phyloP scores from a whole-genome alignment of 1,140 invertebrate genomes.

The Drosophila paulistorum region DNA sequence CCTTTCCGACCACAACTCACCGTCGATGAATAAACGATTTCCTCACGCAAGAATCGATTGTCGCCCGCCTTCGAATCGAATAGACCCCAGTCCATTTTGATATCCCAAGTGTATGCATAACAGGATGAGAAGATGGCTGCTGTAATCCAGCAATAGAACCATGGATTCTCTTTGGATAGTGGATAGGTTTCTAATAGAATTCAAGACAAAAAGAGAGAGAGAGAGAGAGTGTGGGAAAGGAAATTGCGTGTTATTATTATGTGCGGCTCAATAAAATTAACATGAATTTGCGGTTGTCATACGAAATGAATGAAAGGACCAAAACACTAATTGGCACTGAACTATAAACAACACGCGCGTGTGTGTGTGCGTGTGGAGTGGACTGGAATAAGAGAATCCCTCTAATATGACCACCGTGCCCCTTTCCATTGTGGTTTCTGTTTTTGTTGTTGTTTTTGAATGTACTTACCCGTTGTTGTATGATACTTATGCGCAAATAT shows the following conservation, averaged over 20 bases:
- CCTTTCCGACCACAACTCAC: slow-evolving; percentile 80
- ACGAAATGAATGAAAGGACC: slow-evolving; percentile 29
- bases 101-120: slow-evolving; percentile 97
- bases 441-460: not conserved
- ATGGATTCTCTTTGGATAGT: slow-evolving; percentile 88
- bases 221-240: too few species aligned
- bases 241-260: slow-evolving; percentile 21
- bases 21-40: slow-evolving; percentile 90
- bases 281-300: slow-evolving; percentile 48
- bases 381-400: not conserved
- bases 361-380: not conserved
- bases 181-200: slow-evolving; percentile 84
- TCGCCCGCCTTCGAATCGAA: slow-evolving; percentile 92
- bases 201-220: not conserved
- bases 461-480: slow-evolving; percentile 72
- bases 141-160: slow-evolving; percentile 91
- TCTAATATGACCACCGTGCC: too few species aligned
- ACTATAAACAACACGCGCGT: slow-evolving; percentile 52
- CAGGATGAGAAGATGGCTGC: slow-evolving; percentile 91
- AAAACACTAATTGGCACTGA: slow-evolving; percentile 58
- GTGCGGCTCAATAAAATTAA: slow-evolving; percentile 50
- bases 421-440: too few species aligned
- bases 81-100: slow-evolving; percentile 99
- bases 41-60: slow-evolving; percentile 91
- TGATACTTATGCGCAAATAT: slow-evolving; percentile 81